These are phyloP conservation scores for Catharus bicknelli DNA, from an alignment of 2,113 vertebrate genomes.

Conservation along the genomic window DNA sequence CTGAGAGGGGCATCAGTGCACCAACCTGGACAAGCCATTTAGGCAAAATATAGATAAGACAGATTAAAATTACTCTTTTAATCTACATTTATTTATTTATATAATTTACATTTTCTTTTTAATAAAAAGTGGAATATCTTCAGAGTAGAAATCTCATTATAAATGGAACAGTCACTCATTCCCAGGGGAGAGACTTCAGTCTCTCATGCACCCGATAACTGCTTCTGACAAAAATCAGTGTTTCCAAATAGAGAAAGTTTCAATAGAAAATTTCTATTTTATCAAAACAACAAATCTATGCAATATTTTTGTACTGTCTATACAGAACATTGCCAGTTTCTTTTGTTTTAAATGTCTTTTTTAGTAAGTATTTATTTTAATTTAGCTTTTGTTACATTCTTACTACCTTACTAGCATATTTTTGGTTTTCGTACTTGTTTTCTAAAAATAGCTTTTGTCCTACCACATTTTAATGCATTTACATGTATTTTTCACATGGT, in stretches of 20 bases:
- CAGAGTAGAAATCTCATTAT: background rate
- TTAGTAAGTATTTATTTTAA: background rate
- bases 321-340: background rate
- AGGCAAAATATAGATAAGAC: background rate
- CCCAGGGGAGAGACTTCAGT: background rate
- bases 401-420: background rate
- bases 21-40: accelerated
- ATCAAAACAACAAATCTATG: background rate
- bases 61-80: background rate
- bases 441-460: background rate
- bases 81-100: background rate
- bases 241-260: background rate
- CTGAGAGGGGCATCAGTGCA: background rate
- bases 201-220: background rate
- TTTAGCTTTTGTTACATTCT: background rate
- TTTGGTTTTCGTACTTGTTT: background rate
- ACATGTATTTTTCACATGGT: background rate
- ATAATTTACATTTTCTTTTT: background rate
- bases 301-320: background rate
- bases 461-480: background rate
- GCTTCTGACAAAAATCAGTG: background rate
- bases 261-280: background rate
- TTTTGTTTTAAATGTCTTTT: background rate
- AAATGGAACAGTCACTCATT: background rate
- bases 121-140: background rate